Evolutionary conservation across 1,140 invertebrate genomes (phyloP), one percentile per base, ranked within the genome.

Genomic region (Bombyx mandarina): DNA sequence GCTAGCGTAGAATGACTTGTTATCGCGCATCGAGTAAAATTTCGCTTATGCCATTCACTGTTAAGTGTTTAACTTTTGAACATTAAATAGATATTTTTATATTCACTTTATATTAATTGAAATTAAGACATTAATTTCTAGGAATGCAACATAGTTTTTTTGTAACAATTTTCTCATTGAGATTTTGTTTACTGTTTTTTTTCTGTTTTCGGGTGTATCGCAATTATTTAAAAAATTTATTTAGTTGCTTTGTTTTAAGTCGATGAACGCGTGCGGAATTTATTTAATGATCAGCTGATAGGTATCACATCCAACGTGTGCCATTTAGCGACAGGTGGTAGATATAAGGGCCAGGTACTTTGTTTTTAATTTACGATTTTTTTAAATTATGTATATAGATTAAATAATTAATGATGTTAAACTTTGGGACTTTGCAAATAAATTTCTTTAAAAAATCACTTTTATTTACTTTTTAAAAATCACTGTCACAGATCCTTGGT

Each of bases 1-100:
- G 53, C 63, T 56, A 71, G 64, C 60, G 60, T 67, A 67, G 46
- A 50, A 63, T 65, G 66, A 69, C 64, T 61, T 77, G 65, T 73
- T 75, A 79, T 77, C 72, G 68, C 72, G 57, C 62, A 65, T 59
- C 71, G 62, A 65, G 71, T 67, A 68, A 69, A 35, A 74, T 75
- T 76, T 73, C 57, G 58, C 68, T 69, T 48, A 57, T 67, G 57
- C 62, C 61, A 45, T 67, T 66, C 54, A 52, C 62, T 65, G 70
- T 35, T 35, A 35, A 35, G 26, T 35, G 26, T 35, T 35, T 35
- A 35, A 35, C 26, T 35, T 35, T 35, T 35, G 26, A 35, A 35
- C 4, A 35, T 35, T 35, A 35, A 35, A 35, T 35, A 3, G 26
- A 35, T 35, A 35, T 35, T 35, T 35, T 35, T 35, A 35, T 5